Evolutionary conservation across 2,888 invertebrate species (phyloP).

Genomic region (Conomelus anceps): DNA sequence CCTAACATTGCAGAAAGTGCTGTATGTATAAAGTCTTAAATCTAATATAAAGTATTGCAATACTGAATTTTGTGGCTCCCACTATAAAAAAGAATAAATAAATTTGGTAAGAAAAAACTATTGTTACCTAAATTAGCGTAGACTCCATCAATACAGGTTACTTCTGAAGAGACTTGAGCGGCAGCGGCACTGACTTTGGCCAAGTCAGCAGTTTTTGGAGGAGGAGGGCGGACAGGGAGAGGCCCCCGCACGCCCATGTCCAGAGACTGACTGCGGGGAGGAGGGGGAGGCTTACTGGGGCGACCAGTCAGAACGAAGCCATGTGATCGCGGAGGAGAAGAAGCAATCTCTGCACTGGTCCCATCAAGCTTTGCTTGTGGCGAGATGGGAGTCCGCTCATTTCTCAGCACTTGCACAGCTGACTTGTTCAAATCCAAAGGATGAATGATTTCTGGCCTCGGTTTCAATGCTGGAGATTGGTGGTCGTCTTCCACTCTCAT

Average conservation of each 20-base stretch:
- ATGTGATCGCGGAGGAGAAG: neutral
- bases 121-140: constrained; percentile 38
- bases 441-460: constrained; percentile 78
- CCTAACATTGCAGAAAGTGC: too few relatives aligned
- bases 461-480: constrained; percentile 53
- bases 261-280: constrained; percentile 58
- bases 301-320: constrained; percentile 40
- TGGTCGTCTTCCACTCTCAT: constrained; percentile 12
- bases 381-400: neutral
- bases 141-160: constrained; percentile 39
- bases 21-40: too few relatives aligned
- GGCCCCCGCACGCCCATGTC: constrained; percentile 29
- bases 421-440: constrained; percentile 78
- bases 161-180: neutral
- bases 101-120: neutral
- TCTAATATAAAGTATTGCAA: too few relatives aligned
- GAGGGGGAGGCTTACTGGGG: constrained; percentile 67
- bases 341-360: neutral
- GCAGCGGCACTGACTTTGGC: neutral
- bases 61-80: too few relatives aligned
- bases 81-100: neutral
- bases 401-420: constrained; percentile 65
- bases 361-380: neutral
- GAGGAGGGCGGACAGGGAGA: constrained; percentile 34
- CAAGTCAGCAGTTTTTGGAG: constrained; percentile 28